Evolutionary conservation across 1,140 invertebrate species (phyloP).

Genomic region (Pentalonia nigronervosa): DNA sequence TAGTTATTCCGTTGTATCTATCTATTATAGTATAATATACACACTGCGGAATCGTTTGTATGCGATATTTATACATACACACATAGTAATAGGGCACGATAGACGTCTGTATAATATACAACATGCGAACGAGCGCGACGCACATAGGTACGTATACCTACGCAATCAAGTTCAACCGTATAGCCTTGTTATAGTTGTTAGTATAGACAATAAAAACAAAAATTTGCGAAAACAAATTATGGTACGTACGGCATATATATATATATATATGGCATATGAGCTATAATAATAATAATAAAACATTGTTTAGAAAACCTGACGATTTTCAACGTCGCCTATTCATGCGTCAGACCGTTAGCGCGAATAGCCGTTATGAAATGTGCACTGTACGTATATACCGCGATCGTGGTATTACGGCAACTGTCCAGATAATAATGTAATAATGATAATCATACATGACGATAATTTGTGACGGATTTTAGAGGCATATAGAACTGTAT

Average conservation of each 20-base stretch:
- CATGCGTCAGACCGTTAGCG: conserved; percentile 26
- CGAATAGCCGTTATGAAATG: conserved; percentile 39
- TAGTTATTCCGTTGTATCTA: background rate
- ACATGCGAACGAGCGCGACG: background rate
- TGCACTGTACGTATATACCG: background rate
- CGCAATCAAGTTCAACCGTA: conserved; percentile 23
- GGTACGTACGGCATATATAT: background rate
- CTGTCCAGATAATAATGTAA: conserved; percentile 37
- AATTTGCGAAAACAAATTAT: conserved; percentile 27
- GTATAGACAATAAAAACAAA: conserved; percentile 33
- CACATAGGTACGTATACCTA: background rate
- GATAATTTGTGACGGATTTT: conserved; percentile 56
- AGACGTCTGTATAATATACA: background rate
- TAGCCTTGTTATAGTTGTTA: conserved; percentile 21
- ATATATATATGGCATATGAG: too few species aligned
- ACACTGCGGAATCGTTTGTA: background rate
- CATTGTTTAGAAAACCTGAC: conserved; percentile 36
- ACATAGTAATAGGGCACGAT: background rate
- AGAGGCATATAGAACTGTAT: conserved; percentile 2
- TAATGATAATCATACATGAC: conserved; percentile 55
- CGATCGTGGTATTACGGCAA: conserved; percentile 25
- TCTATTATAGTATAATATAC: too few species aligned
- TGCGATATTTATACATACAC: background rate
- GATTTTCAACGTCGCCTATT: conserved; percentile 30
- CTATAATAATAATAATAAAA: background rate